These are phyloP conservation scores for Ptychochromis oligacanthus DNA, from an alignment of 2,113 vertebrate genomes.

Conservation along the genomic window DNA sequence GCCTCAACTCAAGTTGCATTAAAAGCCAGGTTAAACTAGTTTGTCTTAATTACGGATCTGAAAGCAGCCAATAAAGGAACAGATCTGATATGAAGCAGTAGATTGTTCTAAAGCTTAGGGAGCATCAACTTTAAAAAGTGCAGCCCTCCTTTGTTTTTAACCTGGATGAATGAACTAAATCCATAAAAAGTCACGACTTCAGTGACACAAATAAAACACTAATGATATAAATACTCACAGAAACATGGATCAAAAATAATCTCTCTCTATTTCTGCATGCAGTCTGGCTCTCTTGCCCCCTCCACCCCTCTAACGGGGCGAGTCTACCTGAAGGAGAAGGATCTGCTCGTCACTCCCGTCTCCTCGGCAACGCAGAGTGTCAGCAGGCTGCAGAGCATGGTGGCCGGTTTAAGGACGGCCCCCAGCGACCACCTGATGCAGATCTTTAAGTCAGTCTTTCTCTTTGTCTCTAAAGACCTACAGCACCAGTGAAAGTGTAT, in stretches of 20 bases:
- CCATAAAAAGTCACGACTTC: not conserved
- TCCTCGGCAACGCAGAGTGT: conserved; percentile 96
- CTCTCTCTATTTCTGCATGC: not conserved
- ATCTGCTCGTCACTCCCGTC: conserved; percentile 89
- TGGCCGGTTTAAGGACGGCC: conserved; percentile 86
- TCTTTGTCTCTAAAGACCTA: not conserved
- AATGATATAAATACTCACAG: not conserved
- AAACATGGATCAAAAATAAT: not conserved
- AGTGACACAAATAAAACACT: not conserved
- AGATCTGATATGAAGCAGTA: not conserved
- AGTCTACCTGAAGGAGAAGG: conserved; percentile 93
- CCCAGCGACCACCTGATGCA: conserved; percentile 87
- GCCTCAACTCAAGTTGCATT: not conserved
- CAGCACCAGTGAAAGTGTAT: rapidly evolving
- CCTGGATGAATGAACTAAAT: not conserved
- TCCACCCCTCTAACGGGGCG: conserved; percentile 96
- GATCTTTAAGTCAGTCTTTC: conserved; percentile 85
- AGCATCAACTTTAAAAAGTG: rapidly evolving
- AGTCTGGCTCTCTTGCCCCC: conserved; percentile 85
- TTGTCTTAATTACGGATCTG: rapidly evolving
- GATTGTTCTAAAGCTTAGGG: not conserved
- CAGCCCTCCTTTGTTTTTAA: not conserved
- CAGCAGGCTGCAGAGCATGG: conserved; percentile 90
- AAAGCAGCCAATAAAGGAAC: not conserved
- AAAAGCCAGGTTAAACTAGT: not conserved